phyloP scores from a whole-genome alignment of 2,797 vertebrate genomes.

The Ptychadena robeensis region DNA sequence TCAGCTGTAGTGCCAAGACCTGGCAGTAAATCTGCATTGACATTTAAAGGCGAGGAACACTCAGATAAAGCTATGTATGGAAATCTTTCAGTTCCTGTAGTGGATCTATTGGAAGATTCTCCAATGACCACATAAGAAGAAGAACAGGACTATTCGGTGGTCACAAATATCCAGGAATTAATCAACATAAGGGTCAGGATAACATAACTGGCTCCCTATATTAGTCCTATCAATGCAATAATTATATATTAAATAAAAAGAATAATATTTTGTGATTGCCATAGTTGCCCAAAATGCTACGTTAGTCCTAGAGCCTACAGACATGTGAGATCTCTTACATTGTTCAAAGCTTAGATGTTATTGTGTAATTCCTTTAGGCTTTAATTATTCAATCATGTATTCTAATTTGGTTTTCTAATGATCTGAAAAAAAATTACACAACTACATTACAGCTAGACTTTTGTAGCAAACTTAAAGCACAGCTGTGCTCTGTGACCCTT shows the following conservation, averaged over 20 bases:
- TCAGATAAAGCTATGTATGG: slow-evolving; percentile 36
- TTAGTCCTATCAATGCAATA: not conserved
- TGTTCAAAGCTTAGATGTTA: not conserved
- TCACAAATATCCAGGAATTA: not conserved
- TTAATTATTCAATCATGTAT: not conserved
- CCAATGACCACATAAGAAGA: not conserved
- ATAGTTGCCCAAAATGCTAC: not conserved
- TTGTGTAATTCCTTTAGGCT: not conserved
- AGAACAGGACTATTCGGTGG: not conserved
- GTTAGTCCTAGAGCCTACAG: too few species aligned
- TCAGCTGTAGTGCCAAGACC: slow-evolving; percentile 19
- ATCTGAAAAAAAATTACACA: not conserved
- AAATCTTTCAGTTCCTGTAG: slow-evolving; percentile 9
- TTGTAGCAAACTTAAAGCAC: not conserved
- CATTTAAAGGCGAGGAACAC: slow-evolving; percentile 21
- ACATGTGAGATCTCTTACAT: too few species aligned
- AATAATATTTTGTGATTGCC: not conserved
- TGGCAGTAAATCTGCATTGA: slow-evolving; percentile 27
- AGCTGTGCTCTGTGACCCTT: not conserved
- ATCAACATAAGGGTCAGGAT: not conserved
- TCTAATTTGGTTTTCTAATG: not conserved
- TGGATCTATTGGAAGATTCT: not conserved
- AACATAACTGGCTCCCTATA: not conserved
- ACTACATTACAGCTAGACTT: too few species aligned
- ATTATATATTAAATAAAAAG: not conserved